Evolutionary conservation across 1,140 invertebrate species (phyloP), one percentile per base, ranked within the genome.

Genomic region (Drosophila bifasciata): DNA sequence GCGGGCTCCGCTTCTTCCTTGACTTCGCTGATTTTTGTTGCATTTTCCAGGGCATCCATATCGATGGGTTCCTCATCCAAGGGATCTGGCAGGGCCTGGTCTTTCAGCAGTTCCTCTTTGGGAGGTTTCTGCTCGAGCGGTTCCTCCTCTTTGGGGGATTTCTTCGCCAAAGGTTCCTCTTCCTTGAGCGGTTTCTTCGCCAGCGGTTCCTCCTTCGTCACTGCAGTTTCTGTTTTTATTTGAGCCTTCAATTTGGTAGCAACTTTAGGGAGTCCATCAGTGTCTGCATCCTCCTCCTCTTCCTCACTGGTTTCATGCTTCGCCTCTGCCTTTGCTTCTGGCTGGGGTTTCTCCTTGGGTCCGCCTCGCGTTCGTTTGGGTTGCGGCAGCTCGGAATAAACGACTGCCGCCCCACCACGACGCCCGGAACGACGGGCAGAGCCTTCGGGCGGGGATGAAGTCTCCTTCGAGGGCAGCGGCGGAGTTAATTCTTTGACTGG

Each of bases 291-390:
- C 8, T 40, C 45, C 5, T 43, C 11, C 3, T 25, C 7, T 15
- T 43, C 52, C 5, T n/a, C 19, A 16, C 25, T 43, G 9, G 39
- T 23, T 52, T 71, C 68, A 8, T 11, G 44, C 21, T 71, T 59
- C 1, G 41, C 17, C 21, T 64, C 67, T 6, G 36, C 36, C 21
- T 72, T 76, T 5, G 23, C 57, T 17, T 71, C 68, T 28, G 23
- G 0, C n/a, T 17, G 40, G 6, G 9, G 1, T 23, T 79, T 69
- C 41, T 79, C 59, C 50, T 67, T 89, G n/a, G 52, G 41, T 1
- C 66, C 73, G 21, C 79, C 76, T 1, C 88, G 62, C 19, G 85
- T 91, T 15, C 89, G 69, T 43, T 91, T 91, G 2, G 79, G 68
- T 46, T 89, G 89, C 2, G 77, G 76, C 5, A 89, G 28, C 25